Conservation (phyloP, 2,113 vertebrate genomes). For the Bothrops jararaca region DNA sequence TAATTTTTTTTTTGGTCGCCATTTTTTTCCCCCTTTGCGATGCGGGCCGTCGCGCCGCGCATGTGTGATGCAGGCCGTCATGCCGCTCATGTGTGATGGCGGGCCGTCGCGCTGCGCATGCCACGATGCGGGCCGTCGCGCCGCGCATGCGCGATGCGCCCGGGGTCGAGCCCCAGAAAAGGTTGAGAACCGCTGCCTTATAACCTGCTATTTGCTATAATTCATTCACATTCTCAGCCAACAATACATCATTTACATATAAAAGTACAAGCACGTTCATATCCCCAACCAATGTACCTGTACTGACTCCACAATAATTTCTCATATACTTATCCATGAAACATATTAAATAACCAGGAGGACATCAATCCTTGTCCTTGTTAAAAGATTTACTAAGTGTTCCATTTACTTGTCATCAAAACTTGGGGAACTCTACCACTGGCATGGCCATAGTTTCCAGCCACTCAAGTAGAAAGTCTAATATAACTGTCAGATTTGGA, state of each 20-base stretch:
- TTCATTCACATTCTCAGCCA: neutral
- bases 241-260: neutral
- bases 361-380: neutral
- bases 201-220: neutral
- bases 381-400: neutral
- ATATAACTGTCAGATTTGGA: neutral
- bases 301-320: neutral
- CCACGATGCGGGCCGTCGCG: too few relatives aligned
- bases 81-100: too few relatives aligned
- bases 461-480: neutral
- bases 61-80: too few relatives aligned
- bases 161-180: too few relatives aligned
- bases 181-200: too few relatives aligned
- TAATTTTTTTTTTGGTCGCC: too few relatives aligned
- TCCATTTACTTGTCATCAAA: neutral
- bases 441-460: neutral
- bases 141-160: too few relatives aligned
- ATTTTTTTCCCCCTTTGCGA: too few relatives aligned
- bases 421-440: neutral
- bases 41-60: too few relatives aligned
- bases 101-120: too few relatives aligned
- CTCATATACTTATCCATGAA: neutral
- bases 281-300: neutral
- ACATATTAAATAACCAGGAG: neutral
- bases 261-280: neutral